phyloP scores from a whole-genome alignment of 2,888 invertebrate genomes.

The Slavum lentiscoides region DNA sequence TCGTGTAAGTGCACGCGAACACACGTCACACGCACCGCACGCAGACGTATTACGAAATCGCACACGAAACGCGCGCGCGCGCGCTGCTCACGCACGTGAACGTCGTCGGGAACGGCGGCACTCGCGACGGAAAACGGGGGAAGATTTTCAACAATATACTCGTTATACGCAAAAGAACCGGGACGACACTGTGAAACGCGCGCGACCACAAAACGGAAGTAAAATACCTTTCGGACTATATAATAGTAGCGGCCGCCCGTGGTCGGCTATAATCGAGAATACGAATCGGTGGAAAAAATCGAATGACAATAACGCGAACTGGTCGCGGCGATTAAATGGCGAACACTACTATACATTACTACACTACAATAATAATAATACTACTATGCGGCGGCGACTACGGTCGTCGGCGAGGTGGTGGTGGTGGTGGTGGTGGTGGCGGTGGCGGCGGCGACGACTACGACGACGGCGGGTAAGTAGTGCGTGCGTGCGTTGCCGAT shows the following conservation, averaged over 20 bases:
- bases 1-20: background rate
- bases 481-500: conserved; percentile 52
- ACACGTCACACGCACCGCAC: background rate
- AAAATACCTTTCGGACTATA: background rate
- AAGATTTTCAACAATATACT: too few species aligned
- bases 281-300: background rate
- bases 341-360: conserved; percentile 37
- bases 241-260: background rate
- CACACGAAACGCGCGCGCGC: background rate
- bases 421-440: too few species aligned
- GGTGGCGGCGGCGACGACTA: conserved; percentile 18
- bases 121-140: background rate
- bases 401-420: conserved; percentile 14
- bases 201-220: background rate
- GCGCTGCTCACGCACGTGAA: background rate
- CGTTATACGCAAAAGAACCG: too few species aligned
- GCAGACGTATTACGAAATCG: background rate
- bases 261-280: background rate
- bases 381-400: conserved; percentile 38
- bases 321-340: conserved; percentile 46
- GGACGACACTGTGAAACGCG: too few species aligned
- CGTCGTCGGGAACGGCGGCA: too few species aligned
- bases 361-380: conserved; percentile 35
- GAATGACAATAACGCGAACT: conserved; percentile 4
- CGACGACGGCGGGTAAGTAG: conserved; percentile 41